Evolutionary conservation across 2,113 vertebrate species (phyloP).

Genomic region (Morone chrysops): DNA sequence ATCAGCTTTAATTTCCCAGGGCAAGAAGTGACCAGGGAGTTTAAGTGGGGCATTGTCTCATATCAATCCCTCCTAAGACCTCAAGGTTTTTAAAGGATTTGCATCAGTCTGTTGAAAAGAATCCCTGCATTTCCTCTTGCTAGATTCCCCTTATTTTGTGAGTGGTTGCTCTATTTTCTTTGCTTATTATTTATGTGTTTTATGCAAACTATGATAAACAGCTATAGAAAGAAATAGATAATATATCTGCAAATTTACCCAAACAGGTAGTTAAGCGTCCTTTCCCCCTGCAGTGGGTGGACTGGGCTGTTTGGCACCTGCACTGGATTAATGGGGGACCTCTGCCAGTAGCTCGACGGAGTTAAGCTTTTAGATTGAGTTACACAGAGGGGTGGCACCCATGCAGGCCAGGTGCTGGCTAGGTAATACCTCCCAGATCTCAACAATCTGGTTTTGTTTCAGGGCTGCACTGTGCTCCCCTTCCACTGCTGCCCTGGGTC

Average conservation of each 20-base stretch:
- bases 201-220: background rate
- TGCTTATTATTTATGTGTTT: background rate
- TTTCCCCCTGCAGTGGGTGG: slow-evolving; percentile 35
- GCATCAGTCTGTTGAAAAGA: slow-evolving; percentile 45
- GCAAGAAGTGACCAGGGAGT: slow-evolving; percentile 73
- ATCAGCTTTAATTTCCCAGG: slow-evolving; percentile 87
- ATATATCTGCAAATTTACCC: background rate
- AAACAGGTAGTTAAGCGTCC: background rate
- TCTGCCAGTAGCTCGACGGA: slow-evolving; percentile 90
- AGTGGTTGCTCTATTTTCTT: background rate
- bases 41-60: slow-evolving; percentile 79
- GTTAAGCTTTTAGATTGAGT: slow-evolving; percentile 95
- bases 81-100: slow-evolving; percentile 64
- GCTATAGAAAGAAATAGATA: background rate
- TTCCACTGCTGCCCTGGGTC: slow-evolving; percentile 54
- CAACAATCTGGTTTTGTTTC: slow-evolving; percentile 84
- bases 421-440: slow-evolving; percentile 85
- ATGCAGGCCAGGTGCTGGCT: slow-evolving; percentile 92
- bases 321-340: slow-evolving; percentile 89
- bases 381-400: slow-evolving; percentile 85
- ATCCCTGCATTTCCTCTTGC: background rate
- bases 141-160: background rate
- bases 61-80: slow-evolving; percentile 69
- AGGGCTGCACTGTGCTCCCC: slow-evolving; percentile 46
- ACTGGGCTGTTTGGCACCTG: slow-evolving; percentile 91